Evolutionary conservation across 2,888 invertebrate species (phyloP), one percentile per base, ranked within the genome.

Genomic region (Peribatodes rhomboidaria): DNA sequence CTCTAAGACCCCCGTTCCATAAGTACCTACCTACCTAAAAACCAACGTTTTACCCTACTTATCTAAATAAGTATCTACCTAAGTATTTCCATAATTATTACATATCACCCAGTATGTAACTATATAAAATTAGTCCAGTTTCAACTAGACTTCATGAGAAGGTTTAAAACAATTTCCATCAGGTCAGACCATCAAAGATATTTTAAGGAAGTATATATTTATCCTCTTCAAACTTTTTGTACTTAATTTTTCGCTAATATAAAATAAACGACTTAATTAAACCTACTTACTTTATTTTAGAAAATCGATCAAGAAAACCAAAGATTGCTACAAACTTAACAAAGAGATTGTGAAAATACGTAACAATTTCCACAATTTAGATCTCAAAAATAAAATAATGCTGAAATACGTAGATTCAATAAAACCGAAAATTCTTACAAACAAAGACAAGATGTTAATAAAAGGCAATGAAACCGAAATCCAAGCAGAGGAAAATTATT

Each of bases 321-420:
- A 82, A 77, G 81, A 82, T 59, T 69, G 68, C 37, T 80, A 67
- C 61, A 81, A 79, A 68, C 72, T 85, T 41, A 86, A 82, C 61
- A 87, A 81, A 61, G 87, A 90, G 77, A 82, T 90, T 44, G 75
- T 78, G 0, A 88, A 88, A 76, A 75, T 89, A 56, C 84, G 82
- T n/a, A 80, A 83, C 59, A 79, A 76, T 16, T 89, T 86, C 61
- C 78, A 83, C 33, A 85, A 80, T 56, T 79, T 82, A 18, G 84
- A 89, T 75, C 74, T 88, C 18, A 87, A 81, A 76, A 89, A 88
- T 74, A 74, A 82, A 67, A 70, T 86, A 4, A 78, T 81, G 61
- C 72, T 88, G 55, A 88, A 85, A 76, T 67, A 73, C 44, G 70
- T 77, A 7, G 71, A 72, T 52, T 68, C 70, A 18, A 63, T 75